Conservation (phyloP, 2,113 vertebrate species). For the Thalassoma bifasciatum region DNA sequence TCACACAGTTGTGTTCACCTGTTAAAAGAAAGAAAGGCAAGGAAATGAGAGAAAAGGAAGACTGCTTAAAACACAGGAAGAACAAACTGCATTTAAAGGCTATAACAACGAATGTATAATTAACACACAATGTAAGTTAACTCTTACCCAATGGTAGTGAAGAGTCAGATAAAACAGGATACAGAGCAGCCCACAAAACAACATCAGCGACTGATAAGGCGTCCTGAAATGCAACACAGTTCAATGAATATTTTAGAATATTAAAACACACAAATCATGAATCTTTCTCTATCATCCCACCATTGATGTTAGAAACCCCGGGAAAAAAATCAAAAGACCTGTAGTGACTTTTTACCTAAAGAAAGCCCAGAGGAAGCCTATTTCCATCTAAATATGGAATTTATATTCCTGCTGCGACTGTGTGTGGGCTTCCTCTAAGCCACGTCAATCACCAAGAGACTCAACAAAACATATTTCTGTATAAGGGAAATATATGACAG, state of each 20-base stretch:
- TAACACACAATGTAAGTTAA: too few species aligned
- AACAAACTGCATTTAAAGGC: background rate
- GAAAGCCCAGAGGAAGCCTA: background rate
- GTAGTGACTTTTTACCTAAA: background rate
- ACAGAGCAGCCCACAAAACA: constrained; percentile 89
- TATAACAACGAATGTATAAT: too few species aligned
- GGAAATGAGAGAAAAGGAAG: background rate
- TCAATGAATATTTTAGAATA: constrained; percentile 5
- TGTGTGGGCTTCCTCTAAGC: constrained; percentile 5
- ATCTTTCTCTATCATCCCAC: background rate
- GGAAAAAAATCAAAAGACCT: background rate
- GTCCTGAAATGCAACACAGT: constrained; percentile 81
- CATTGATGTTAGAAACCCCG: background rate
- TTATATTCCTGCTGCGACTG: background rate
- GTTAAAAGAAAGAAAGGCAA: constrained; percentile 1
- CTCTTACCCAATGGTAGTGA: constrained; percentile 65
- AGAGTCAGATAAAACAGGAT: constrained; percentile 84
- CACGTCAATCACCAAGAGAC: constrained; percentile 31
- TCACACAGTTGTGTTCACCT: constrained; percentile 84
- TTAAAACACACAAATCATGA: background rate
- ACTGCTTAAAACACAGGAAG: background rate
- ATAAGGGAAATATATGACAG: constrained; percentile 32
- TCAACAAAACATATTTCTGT: constrained; percentile 20
- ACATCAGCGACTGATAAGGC: constrained; percentile 86
- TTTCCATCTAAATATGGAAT: constrained; percentile 17